These are phyloP conservation scores for Habrosyne pyritoides DNA, from an alignment of 2,888 invertebrate genomes.

Conservation along the genomic window DNA sequence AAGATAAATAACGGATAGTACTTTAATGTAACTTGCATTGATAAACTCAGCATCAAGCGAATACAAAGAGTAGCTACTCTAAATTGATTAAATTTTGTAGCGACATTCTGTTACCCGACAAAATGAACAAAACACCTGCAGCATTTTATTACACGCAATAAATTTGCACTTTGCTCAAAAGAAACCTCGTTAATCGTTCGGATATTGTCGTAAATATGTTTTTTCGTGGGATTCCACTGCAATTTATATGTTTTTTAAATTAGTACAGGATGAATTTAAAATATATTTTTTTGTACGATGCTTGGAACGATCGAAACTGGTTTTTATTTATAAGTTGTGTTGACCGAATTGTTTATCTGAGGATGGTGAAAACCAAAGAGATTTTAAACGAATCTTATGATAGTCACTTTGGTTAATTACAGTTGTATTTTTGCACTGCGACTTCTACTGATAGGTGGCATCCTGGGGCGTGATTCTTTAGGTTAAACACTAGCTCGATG, in stretches of 20 bases:
- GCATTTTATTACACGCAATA: neutral
- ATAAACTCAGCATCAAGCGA: neutral
- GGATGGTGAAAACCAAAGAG: neutral
- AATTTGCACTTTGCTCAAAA: neutral
- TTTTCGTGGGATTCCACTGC: neutral
- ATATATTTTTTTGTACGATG: neutral
- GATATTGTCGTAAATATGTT: constrained; percentile 3
- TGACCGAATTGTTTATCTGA: neutral
- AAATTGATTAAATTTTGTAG: constrained; percentile 16
- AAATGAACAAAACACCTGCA: neutral
- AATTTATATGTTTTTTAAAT: constrained; percentile 3
- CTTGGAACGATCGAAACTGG: neutral
- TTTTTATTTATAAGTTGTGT: neutral
- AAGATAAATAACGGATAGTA: no score
- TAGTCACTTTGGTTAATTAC: neutral
- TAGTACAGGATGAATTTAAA: neutral
- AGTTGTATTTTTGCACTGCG: neutral
- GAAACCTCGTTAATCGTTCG: neutral
- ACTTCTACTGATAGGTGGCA: no score
- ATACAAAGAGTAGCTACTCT: neutral
- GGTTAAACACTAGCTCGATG: no score
- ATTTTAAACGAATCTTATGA: neutral
- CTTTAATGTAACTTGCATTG: no score
- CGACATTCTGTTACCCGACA: constrained; percentile 32
- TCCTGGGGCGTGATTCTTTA: no score